Evolutionary conservation across 64 coral and sea anemone species (phyloP), one percentile per base, ranked within the genome.

Genomic region (Cladopsammia gracilis): DNA sequence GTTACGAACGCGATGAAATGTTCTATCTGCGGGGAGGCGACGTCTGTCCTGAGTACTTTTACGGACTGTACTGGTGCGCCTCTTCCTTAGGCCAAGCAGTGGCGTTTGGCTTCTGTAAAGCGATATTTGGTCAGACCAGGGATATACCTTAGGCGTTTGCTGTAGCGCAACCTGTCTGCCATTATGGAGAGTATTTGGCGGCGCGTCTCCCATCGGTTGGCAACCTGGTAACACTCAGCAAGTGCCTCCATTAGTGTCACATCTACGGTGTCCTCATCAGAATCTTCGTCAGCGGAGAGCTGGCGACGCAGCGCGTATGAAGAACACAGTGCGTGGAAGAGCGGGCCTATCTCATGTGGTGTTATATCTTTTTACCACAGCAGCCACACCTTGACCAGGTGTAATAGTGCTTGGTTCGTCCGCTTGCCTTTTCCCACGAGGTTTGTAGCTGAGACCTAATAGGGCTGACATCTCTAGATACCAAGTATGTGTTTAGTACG

Each of bases 371-470:
- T 6, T 46, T n/a, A 75, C 72, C 16, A 50, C 9, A 75, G 72
- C 72, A 10, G 72, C 72, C 34, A 75, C 72, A 46, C 34, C 72
- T 50, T 75, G 72, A 5, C 72, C 16, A 75, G 48, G 26, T 75
- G 10, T 46, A 50, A 26, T 50, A 75, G 72, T n/a, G n/a, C n/a
- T n/a, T n/a, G n/a, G n/a, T n/a, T n/a, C n/a, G n/a, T n/a, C n/a
- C n/a, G n/a, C n/a, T 75, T 46, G 72, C 23, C 9, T 75, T 75
- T 10, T 75, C 72, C 72, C 72, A 75, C 72, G 72, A 50, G 25
- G 72, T 75, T 50, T 75, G 26, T 24, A 75, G 72, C 72, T 75
- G 72, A 11, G 72, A 75, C 60, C 72, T 43, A 43, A 75, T 22
- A 11, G 72, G 72, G 16, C 72, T 75, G 23, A 75, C 72, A 75